Evolutionary conservation across 2,113 vertebrate species (phyloP).

Genomic region (Cepphus grylle): DNA sequence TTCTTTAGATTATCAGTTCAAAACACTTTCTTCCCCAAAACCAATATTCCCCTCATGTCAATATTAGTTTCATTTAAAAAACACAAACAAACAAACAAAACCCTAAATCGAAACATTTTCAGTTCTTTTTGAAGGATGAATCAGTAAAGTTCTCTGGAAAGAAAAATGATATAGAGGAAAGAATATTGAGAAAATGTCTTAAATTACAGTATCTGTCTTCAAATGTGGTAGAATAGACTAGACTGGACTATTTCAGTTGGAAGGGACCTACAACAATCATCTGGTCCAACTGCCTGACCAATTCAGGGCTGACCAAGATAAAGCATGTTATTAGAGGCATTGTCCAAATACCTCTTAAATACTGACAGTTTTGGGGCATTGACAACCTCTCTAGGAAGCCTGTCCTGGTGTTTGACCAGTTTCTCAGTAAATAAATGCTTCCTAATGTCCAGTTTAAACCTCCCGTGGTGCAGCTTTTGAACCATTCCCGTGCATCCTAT

Average conservation of each 20-base stretch:
- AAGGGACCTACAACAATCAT: background rate
- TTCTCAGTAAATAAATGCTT: background rate
- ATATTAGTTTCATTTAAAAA: background rate
- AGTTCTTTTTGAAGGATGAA: background rate
- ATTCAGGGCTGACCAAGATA: background rate
- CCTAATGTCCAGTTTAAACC: background rate
- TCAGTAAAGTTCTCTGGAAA: background rate
- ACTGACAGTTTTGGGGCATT: too few relatives aligned
- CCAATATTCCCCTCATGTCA: background rate
- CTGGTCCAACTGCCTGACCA: background rate
- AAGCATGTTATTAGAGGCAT: background rate
- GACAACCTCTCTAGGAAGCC: background rate
- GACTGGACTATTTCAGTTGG: background rate
- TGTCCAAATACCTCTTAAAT: background rate
- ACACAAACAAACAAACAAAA: too few relatives aligned
- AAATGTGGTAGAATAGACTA: background rate
- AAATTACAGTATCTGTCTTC: background rate
- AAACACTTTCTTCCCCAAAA: background rate
- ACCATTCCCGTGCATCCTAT: accelerated
- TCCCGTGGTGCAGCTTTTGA: background rate
- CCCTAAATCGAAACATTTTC: background rate
- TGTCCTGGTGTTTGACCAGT: background rate
- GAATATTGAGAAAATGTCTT: background rate
- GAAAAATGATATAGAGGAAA: background rate
- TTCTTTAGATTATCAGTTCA: background rate